Evolutionary conservation across 2,888 invertebrate species (phyloP), one percentile per base, ranked within the genome.

Genomic region (Ernsta delagoae): DNA sequence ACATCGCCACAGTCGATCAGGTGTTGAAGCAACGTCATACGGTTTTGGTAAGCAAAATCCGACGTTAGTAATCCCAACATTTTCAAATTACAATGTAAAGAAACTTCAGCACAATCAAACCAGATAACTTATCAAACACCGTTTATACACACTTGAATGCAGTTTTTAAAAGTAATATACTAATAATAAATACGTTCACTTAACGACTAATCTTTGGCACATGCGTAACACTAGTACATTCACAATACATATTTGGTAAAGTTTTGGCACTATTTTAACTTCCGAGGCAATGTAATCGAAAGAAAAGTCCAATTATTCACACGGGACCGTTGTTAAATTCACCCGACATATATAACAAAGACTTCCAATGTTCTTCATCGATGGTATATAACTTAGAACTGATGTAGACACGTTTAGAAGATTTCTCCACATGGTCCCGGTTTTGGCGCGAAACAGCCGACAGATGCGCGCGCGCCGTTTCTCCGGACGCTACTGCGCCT

Each of bases 1-100:
- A 89, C 88, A 72, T 93, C 92, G 0, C 91, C 92, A 68, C 92
- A 92, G 11, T 92, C 92, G 24, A 92, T 90, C 70, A 93, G 81
- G 73, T 92, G 92, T 77, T 92, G 90, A 31, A 93, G 80, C 66
- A 92, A 76, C 41, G 86, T 88, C 78, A 92, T 74, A 31, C 87
- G 89, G 75, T 84, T 89, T 79, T 91, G 87, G 71, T 90, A 90
- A 71, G 87, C 88, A 70, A 87, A 93, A 78, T 92, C 92, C 77
- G 91, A 83, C 4, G 88, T 83, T 57, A 92, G 77, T 74, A 92
- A 83, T 80, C 91, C 91, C 84, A 93, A 83, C 92, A 92, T 92
- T 78, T 75, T 82, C 78, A 81, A 76, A 73, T 77, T 65, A 72
- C 75, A 39, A 7, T 5, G 4, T 5, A 6, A 39, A 39, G 4